Evolutionary conservation across 1,140 invertebrate genomes (phyloP).

Genomic region (Drosophila simulans): DNA sequence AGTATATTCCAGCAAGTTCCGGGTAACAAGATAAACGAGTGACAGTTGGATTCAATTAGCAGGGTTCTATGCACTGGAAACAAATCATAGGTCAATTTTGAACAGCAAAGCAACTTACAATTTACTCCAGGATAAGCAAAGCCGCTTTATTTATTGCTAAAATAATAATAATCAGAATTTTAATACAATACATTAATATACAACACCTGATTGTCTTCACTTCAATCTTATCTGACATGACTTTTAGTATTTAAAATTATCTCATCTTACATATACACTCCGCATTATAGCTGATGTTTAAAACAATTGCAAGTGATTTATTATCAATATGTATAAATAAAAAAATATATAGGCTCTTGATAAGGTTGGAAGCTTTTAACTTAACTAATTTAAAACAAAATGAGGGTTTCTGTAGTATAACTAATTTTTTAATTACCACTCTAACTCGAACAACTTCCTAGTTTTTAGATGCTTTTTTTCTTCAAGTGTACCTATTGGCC

Average conservation of each 20-base stretch:
- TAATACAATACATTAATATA: background rate
- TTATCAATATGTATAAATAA: background rate
- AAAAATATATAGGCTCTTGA: background rate
- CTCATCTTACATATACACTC: background rate
- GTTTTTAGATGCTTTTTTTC: background rate
- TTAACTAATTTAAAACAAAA: background rate
- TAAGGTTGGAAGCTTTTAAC: background rate
- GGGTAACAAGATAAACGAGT: background rate
- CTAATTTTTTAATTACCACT: no score
- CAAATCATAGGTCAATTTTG: background rate
- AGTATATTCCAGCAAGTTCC: constrained; percentile 1
- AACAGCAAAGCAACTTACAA: no score
- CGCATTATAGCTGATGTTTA: no score
- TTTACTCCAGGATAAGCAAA: no score
- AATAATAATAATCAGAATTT: background rate
- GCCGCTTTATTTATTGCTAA: background rate
- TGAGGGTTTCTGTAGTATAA: no score
- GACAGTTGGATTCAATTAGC: background rate
- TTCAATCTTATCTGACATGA: constrained; percentile 6
- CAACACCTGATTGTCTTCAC: background rate
- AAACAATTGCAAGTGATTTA: background rate
- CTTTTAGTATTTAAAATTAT: background rate
- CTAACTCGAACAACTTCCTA: no score
- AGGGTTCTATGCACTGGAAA: background rate
- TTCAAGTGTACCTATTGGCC: background rate